Evolutionary conservation across 2,797 vertebrate genomes (phyloP).

Genomic region (Harpagifer antarcticus): DNA sequence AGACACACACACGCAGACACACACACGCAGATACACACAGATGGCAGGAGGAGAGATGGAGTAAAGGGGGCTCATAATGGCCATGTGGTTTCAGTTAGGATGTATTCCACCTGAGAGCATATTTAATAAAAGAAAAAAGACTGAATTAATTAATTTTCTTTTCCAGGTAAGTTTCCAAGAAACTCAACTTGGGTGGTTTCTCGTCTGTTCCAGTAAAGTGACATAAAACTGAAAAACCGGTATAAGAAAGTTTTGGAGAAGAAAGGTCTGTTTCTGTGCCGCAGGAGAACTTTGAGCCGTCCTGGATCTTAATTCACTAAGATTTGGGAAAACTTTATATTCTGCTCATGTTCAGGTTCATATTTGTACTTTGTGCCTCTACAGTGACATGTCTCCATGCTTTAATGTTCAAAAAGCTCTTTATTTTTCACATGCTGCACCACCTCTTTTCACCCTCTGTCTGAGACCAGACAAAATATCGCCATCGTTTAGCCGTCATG

Average conservation of each 20-base stretch:
- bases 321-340: too few species aligned
- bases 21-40: background rate
- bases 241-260: slow-evolving; percentile 2
- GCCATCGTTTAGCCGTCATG: too few species aligned
- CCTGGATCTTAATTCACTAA: too few species aligned
- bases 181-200: slow-evolving; percentile 70
- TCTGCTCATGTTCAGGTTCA: too few species aligned
- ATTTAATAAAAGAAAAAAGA: slow-evolving; percentile 35
- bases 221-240: slow-evolving; percentile 25
- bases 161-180: slow-evolving; percentile 64
- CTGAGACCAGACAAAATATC: too few species aligned
- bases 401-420: too few species aligned
- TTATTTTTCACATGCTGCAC: too few species aligned
- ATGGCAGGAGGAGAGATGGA: slow-evolving; percentile 55
- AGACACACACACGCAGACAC: background rate
- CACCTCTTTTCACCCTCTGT: too few species aligned
- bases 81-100: slow-evolving; percentile 84
- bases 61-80: slow-evolving; percentile 60
- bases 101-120: slow-evolving; percentile 73
- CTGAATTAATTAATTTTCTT: slow-evolving; percentile 63
- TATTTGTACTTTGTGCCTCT: too few species aligned
- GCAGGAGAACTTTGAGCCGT: background rate
- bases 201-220: slow-evolving; percentile 49
- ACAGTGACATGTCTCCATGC: too few species aligned
- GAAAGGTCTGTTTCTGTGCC: background rate